A percentile compares a stretch with the other conserved stretches of the same genome.
These are phyloP conservation scores for Hololepta plana DNA, from an alignment of 2,888 invertebrate genomes.

Conservation along the genomic window DNA sequence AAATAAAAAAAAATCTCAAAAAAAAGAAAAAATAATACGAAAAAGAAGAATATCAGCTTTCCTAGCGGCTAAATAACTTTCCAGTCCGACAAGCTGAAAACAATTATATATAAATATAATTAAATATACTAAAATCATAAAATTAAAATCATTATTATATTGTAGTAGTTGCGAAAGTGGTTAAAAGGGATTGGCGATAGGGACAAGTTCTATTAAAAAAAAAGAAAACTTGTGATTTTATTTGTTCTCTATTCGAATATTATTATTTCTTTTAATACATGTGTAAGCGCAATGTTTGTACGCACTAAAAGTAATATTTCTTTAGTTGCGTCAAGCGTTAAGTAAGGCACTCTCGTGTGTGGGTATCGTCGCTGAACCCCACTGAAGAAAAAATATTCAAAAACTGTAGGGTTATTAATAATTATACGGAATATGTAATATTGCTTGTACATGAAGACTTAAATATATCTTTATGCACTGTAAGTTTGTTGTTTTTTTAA, in stretches of 20 bases:
- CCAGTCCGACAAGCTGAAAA: constrained; percentile 15
- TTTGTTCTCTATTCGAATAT: constrained; percentile 28
- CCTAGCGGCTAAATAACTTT: constrained; percentile 14
- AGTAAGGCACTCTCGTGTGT: background rate
- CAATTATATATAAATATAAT: constrained; percentile 21
- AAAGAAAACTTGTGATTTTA: constrained; percentile 24
- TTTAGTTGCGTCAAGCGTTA: background rate
- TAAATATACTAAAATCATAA: constrained; percentile 20
- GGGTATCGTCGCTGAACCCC: constrained; percentile 19
- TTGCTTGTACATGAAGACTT: constrained; percentile 63
- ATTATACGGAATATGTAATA: constrained; percentile 43
- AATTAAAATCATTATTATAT: too few relatives aligned
- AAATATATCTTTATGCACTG: constrained; percentile 63
- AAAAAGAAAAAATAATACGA: too few relatives aligned
- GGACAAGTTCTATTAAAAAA: constrained; percentile 24
- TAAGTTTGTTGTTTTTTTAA: constrained; percentile 15
- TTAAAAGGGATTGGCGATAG: constrained; percentile 27
- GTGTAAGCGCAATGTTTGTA: constrained; percentile 22
- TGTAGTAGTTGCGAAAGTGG: constrained; percentile 24
- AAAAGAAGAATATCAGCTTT: constrained; percentile 16
- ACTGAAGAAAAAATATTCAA: constrained; percentile 10
- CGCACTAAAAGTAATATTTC: too few relatives aligned
- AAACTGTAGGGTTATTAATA: constrained; percentile 28
- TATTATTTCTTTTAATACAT: constrained; percentile 21
- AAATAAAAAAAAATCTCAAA: too few relatives aligned